phyloP scores from a whole-genome alignment of 1,140 invertebrate species.

The Chelonus insularis region DNA sequence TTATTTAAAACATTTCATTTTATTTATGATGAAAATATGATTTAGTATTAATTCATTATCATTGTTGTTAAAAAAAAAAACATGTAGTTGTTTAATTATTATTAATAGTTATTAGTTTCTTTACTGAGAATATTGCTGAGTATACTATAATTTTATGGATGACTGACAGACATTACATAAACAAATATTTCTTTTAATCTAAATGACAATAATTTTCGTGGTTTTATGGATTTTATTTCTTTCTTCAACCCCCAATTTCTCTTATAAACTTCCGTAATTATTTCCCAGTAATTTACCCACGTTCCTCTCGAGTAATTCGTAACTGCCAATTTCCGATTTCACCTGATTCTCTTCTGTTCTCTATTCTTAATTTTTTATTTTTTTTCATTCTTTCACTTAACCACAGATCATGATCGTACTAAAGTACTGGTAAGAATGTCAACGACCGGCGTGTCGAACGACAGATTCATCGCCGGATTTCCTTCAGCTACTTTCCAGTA shows the following conservation, averaged over 20 bases:
- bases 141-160: too few relatives aligned
- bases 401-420: background rate
- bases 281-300: background rate
- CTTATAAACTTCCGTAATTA: conserved; percentile 16
- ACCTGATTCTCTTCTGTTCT: conserved; percentile 1
- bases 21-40: too few relatives aligned
- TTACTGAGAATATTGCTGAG: too few relatives aligned
- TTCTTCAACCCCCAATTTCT: background rate
- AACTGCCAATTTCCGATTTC: conserved; percentile 23
- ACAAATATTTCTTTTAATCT: too few relatives aligned
- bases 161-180: too few relatives aligned
- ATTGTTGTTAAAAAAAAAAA: too few relatives aligned
- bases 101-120: too few relatives aligned
- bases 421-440: conserved; percentile 12
- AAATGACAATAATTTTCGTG: too few relatives aligned
- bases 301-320: conserved; percentile 16
- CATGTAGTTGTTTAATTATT: too few relatives aligned
- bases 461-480: conserved; percentile 15
- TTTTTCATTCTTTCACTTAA: background rate
- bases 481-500: conserved; percentile 19
- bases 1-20: too few relatives aligned
- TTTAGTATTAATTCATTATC: too few relatives aligned
- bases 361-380: background rate
- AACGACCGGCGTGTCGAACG: conserved; percentile 12
- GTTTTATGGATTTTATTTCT: background rate